Conservation (phyloP, 92 coral and sea anemone genomes). For the Phenganax subtilis region DNA sequence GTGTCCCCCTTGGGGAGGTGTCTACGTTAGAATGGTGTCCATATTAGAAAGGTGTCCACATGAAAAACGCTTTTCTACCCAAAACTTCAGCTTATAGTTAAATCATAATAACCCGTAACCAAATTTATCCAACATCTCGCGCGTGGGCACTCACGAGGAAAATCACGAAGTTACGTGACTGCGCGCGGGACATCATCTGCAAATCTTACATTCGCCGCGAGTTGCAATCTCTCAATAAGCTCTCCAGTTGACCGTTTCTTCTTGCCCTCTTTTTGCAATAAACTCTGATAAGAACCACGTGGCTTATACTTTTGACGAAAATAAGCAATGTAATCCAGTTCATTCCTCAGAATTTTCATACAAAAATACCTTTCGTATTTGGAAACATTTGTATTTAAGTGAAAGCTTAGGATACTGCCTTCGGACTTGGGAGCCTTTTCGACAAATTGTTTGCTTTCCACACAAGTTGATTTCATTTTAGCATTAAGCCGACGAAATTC, state of each 20-base stretch:
- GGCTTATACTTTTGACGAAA: slow-evolving; percentile 78
- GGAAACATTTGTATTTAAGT: slow-evolving; percentile 60
- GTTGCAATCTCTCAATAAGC: slow-evolving; percentile 31
- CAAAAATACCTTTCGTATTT: slow-evolving; percentile 74
- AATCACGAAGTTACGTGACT: background rate
- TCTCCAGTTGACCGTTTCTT: slow-evolving; percentile 36
- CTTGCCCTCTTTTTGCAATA: slow-evolving; percentile 32
- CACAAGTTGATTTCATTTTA: slow-evolving; percentile 59
- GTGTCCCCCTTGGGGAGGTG: too few species aligned
- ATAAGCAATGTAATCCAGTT: slow-evolving; percentile 71
- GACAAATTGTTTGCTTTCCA: slow-evolving; percentile 59
- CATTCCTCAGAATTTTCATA: slow-evolving; percentile 80
- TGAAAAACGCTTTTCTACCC: too few species aligned
- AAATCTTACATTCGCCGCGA: slow-evolving; percentile 1
- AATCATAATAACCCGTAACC: background rate
- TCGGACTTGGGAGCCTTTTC: slow-evolving; percentile 64
- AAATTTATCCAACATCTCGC: background rate
- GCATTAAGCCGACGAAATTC: slow-evolving; percentile 65
- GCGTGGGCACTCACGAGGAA: background rate
- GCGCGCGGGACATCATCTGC: slow-evolving; percentile 31
- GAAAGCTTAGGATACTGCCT: slow-evolving; percentile 58
- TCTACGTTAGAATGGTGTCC: too few species aligned
- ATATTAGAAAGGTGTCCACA: too few species aligned
- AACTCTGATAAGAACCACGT: slow-evolving; percentile 57
- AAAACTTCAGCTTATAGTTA: background rate